These are phyloP conservation scores for Borostomias antarcticus DNA, from an alignment of 2,797 vertebrate species.

Conservation along the genomic window DNA sequence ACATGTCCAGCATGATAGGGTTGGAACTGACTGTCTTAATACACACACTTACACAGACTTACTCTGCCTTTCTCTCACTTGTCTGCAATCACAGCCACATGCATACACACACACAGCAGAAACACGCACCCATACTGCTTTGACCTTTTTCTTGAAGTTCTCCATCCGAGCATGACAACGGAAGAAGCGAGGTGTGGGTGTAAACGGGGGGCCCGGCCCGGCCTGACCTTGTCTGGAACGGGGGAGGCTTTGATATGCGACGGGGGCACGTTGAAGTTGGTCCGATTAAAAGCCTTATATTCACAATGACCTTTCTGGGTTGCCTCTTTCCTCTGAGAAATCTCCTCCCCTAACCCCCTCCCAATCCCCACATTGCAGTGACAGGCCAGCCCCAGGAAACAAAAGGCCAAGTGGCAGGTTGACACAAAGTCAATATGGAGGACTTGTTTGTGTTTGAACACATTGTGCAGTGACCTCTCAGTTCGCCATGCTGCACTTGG, in stretches of 20 bases:
- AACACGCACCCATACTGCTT: conserved; percentile 22
- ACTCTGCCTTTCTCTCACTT: no score
- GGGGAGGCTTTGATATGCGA: conserved; percentile 77
- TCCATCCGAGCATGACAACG: conserved; percentile 61
- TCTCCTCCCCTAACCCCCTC: conserved; percentile 52
- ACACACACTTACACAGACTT: conserved; percentile 15
- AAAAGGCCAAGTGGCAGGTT: conserved; percentile 76
- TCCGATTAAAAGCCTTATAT: conserved; percentile 78
- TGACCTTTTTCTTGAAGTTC: conserved; percentile 64
- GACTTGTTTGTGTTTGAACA: conserved; percentile 62
- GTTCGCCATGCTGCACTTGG: conserved; percentile 44
- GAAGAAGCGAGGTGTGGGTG: conserved; percentile 45
- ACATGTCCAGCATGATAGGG: no score
- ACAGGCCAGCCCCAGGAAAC: conserved; percentile 71
- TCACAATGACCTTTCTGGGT: conserved; percentile 76
- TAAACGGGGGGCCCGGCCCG: conserved; percentile 62
- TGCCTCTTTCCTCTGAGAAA: conserved; percentile 70
- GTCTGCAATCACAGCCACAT: conserved; percentile 5
- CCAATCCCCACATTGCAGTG: conserved; percentile 47
- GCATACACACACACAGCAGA: conserved; percentile 15
- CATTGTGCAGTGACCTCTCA: conserved; percentile 59
- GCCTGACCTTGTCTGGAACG: conserved; percentile 46
- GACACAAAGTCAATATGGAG: conserved; percentile 79
- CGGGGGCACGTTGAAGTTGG: conserved; percentile 58
- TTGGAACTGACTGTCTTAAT: no score